Conservation (phyloP, 2,888 invertebrate genomes). For the Brenthis hecate region DNA sequence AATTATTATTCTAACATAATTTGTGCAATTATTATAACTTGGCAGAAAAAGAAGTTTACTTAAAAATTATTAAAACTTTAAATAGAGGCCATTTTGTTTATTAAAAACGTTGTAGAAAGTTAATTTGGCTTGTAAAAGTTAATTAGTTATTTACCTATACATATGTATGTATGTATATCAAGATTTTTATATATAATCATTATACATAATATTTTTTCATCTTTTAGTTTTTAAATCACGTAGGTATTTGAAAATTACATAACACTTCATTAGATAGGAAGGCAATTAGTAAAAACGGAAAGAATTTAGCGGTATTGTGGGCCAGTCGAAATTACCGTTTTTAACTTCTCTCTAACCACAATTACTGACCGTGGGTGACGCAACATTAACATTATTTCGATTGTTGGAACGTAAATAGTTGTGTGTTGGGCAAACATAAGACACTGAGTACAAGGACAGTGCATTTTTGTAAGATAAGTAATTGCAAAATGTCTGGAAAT, state of each 20-base stretch:
- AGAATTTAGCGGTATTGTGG: conserved; percentile 22
- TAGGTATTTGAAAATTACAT: conserved; percentile 5
- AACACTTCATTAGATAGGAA: conserved; percentile 14
- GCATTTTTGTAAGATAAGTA: conserved; percentile 12
- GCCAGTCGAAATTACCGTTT: conserved; percentile 30
- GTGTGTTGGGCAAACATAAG: conserved; percentile 34
- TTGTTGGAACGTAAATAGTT: conserved; percentile 39
- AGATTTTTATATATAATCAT: too few relatives aligned
- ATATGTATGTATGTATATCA: too few relatives aligned
- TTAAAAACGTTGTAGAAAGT: too few relatives aligned
- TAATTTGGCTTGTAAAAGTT: too few relatives aligned
- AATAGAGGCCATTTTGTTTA: too few relatives aligned
- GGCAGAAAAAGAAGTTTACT: too few relatives aligned
- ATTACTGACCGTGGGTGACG: conserved; percentile 42
- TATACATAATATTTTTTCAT: too few relatives aligned
- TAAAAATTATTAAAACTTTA: too few relatives aligned
- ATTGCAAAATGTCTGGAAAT: conserved; percentile 20
- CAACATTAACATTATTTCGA: conserved; percentile 42
- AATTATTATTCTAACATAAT: too few relatives aligned
- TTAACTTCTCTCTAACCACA: conserved; percentile 38
- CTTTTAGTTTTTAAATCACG: too few relatives aligned
- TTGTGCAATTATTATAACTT: too few relatives aligned
- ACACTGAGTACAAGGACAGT: conserved; percentile 32
- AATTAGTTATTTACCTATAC: too few relatives aligned
- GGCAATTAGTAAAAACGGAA: conserved; percentile 28